phyloP scores from a whole-genome alignment of 1,140 invertebrate genomes.

The Leptopilina clavipes region DNA sequence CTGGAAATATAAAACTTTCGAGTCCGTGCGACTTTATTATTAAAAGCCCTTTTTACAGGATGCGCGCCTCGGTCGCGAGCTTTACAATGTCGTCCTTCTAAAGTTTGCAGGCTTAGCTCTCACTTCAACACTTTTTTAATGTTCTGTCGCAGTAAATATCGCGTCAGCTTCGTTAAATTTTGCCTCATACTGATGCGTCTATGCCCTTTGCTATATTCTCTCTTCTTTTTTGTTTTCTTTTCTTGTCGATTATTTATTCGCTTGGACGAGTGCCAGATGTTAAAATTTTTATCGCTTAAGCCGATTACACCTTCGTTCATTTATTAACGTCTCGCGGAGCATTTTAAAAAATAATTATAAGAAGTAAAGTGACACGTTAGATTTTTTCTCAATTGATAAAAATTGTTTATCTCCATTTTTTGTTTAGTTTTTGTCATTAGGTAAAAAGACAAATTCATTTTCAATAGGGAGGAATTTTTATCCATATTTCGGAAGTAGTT shows the following conservation, averaged over 20 bases:
- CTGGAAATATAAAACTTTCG: constrained; percentile 31
- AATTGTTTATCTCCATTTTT: no score
- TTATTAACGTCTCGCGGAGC: no score
- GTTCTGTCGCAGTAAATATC: constrained; percentile 12
- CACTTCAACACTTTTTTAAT: constrained; percentile 25
- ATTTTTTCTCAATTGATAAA: no score
- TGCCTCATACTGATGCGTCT: background rate
- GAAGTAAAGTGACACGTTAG: no score
- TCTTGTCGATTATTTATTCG: background rate
- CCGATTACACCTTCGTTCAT: background rate
- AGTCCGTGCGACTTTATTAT: constrained; percentile 29
- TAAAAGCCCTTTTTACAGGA: constrained; percentile 32
- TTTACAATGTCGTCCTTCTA: constrained; percentile 15
- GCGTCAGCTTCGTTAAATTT: constrained; percentile 24
- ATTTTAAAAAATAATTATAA: no score
- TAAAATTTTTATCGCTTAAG: background rate
- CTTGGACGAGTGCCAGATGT: background rate
- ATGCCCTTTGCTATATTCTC: background rate
- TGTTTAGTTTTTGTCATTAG: no score
- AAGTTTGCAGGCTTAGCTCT: constrained; percentile 27
- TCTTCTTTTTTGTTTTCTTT: background rate
- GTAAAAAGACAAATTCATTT: no score
- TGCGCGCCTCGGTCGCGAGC: constrained; percentile 16
- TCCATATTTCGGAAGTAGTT: no score
- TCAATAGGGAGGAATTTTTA: no score